Conservation (phyloP, 2,888 invertebrate species). For the Cryptus viduatorius region DNA sequence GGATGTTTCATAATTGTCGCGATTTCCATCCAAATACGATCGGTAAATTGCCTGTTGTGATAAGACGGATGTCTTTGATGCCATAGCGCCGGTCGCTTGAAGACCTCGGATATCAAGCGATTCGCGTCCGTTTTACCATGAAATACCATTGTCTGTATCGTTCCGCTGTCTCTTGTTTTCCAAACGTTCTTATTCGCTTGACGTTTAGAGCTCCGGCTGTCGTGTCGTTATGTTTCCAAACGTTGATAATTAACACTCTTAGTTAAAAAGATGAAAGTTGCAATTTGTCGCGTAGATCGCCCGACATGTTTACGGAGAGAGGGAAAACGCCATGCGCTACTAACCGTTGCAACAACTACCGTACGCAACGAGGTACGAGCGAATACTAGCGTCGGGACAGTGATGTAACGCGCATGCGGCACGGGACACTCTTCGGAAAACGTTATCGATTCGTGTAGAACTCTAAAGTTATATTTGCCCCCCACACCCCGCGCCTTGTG, state of each 20-base stretch:
- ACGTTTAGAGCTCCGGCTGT: too few relatives aligned
- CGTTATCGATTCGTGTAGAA: constrained; percentile 82
- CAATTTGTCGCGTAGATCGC: too few relatives aligned
- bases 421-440: constrained; percentile 77
- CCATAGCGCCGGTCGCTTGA: constrained; percentile 84
- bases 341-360: constrained; percentile 40
- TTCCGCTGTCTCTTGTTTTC: too few relatives aligned
- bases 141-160: neutral
- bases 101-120: constrained; percentile 83
- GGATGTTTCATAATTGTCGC: constrained; percentile 82
- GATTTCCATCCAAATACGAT: constrained; percentile 84
- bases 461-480: constrained; percentile 74
- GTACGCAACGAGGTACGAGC: constrained; percentile 77
- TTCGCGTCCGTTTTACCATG: constrained; percentile 81
- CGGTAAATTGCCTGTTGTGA: constrained; percentile 84
- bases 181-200: too few relatives aligned
- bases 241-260: too few relatives aligned
- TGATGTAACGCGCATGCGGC: constrained; percentile 78
- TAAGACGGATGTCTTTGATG: constrained; percentile 83
- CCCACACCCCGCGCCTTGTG: neutral
- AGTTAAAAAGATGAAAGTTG: too few relatives aligned
- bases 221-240: too few relatives aligned
- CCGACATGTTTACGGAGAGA: too few relatives aligned
- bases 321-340: too few relatives aligned
- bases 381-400: constrained; percentile 80